Evolutionary conservation across 2,797 vertebrate genomes (phyloP), one percentile per base, ranked within the genome.

Genomic region (Platalea minor): DNA sequence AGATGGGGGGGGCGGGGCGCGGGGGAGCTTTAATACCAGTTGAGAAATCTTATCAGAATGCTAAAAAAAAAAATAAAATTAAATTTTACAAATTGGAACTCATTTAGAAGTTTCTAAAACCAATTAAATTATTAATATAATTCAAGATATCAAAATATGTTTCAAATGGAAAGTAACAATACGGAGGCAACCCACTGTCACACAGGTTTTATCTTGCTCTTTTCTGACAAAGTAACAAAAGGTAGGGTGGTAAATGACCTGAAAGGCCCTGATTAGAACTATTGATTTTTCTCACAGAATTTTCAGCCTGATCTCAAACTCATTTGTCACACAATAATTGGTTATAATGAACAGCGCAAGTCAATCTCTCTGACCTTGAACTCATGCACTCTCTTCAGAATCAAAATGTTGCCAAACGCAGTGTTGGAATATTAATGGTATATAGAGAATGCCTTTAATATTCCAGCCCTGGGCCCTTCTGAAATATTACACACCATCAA

Each of bases 241-340:
- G 98, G 98, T 98, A 98, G 96, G 91, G 96, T 97, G 91, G 97
- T 97, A 98, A 97, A 98, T 97, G 98, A 98, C 98, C 98, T 98
- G 98, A 98, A 98, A 98, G 98, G 97, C 97, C 97, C 97, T 98
- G 98, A 99, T 98, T 98, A 98, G 94, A 98, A 97, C 96, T 98
- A 99, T 99, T 98, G 98, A 99, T 99, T 98, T 98, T 98, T 97
- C 92, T 97, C 98, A 97, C 97, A 97, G 98, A 98, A 98, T 98
- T 98, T 98, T 98, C 98, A 98, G 98, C 94, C 97, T 97, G 98
- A 98, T 98, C 98, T 98, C 97, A 98, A 98, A 98, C 98, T 98
- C 98, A 98, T 98, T 98, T 99, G 98, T 98, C 97, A 98, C 98
- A 98, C 97, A 98, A 98, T 98, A 98, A 99, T 98, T 98, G 98